Evolutionary conservation across 2,113 vertebrate species (phyloP).

Genomic region (Thunnus maccoyii): DNA sequence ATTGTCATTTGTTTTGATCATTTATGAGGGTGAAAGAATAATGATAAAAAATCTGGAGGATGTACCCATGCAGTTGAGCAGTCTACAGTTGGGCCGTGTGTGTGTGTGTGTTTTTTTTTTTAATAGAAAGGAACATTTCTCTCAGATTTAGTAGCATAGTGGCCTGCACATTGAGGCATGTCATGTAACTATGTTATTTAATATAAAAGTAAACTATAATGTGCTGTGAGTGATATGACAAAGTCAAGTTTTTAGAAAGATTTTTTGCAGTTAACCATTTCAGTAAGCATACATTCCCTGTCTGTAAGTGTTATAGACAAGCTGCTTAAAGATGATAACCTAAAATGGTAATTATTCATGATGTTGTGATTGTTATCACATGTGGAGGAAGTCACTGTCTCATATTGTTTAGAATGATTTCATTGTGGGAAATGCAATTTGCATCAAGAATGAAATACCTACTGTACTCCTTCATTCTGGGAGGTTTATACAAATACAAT

Average conservation of each 20-base stretch:
- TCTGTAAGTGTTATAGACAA: constrained; percentile 50
- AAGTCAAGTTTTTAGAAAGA: constrained; percentile 49
- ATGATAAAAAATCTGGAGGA: constrained; percentile 71
- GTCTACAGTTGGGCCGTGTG: constrained; percentile 52
- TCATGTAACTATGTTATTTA: constrained; percentile 49
- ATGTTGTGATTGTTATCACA: constrained; percentile 58
- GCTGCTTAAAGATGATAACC: constrained; percentile 66
- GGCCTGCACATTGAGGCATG: constrained; percentile 52
- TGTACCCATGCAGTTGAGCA: constrained; percentile 72
- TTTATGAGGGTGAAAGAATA: constrained; percentile 81
- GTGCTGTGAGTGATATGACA: constrained; percentile 25
- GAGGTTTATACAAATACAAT: neutral
- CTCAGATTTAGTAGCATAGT: constrained; percentile 37
- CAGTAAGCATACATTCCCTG: constrained; percentile 38
- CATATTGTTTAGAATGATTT: constrained; percentile 38
- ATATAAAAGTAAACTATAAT: constrained; percentile 60
- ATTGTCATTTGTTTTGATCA: constrained; percentile 86
- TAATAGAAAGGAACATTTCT: constrained; percentile 44
- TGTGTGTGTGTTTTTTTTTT: constrained; percentile 21
- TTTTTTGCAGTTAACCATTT: constrained; percentile 50
- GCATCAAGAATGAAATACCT: neutral
- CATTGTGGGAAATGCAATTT: constrained; percentile 15
- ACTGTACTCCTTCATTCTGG: constrained; percentile 1
- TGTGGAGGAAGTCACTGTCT: constrained; percentile 52
- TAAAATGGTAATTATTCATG: constrained; percentile 69